Evolutionary conservation across 2,797 vertebrate genomes (phyloP), one percentile per base, ranked within the genome.

Genomic region (Balearica regulorum): DNA sequence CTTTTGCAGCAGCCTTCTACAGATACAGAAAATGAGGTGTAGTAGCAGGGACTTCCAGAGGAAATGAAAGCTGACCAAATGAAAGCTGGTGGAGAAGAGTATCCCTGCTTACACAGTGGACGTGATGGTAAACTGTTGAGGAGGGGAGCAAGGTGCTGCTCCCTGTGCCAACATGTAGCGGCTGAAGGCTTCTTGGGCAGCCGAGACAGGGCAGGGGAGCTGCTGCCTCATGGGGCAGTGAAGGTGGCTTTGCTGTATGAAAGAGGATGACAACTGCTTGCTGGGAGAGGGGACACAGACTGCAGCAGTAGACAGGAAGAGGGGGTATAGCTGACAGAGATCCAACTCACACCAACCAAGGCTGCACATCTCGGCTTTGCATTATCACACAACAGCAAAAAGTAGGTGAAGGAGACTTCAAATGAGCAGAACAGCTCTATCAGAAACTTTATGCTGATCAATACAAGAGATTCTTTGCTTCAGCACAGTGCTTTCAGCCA

Each of bases 131-230:
- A 60, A 9, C n/a, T 53, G n/a, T 15, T 49, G 4, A 83, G 57
- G 48, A 29, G n/a, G 14, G 6, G 49, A 80, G 68, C 78, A 35
- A 33, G 33, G 82, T 55, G 78, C 78, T 78, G 73, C 70, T 71
- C 55, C 22, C 26, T 13, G 13, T 39, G 37, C 37, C 72, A 31
- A 2, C 0, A 2, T 16, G 19, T 6, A 25, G 60, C 37, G 24
- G 39, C 1, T 43, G 78, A 49, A 54, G 37, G 43, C 16, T 37
- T 39, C 62, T 39, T 28, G 33, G 58, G 62, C 53, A 37, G 33
- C 7, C 60, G 5, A 17, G 58, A 19, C 19, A 44, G 35, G 28
- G 72, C 54, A 66, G 69, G 53, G 39, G 53, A 87, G 76, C 24
- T 72, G 70, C 69, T 73, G 86, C 37, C 66, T 16, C 76, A 4